phyloP scores from a whole-genome alignment of 2,113 vertebrate species.

The Elgaria multicarinata region DNA sequence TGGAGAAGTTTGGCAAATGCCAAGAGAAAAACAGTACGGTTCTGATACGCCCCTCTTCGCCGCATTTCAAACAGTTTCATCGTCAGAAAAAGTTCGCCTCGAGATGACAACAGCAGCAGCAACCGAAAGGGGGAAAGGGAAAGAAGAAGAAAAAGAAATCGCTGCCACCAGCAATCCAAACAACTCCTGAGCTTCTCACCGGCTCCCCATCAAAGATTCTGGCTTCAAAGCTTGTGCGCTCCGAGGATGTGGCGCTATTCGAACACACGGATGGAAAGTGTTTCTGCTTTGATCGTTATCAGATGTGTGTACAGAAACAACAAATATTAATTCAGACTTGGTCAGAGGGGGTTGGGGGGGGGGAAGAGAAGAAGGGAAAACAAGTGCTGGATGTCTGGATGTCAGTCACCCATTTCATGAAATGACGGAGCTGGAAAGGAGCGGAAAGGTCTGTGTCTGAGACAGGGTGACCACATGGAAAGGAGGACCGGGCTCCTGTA shows the following conservation, averaged over 20 bases:
- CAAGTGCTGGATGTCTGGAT: neutral
- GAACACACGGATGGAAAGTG: neutral
- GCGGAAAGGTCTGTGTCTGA: neutral
- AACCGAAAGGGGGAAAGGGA: neutral
- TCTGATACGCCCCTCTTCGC: neutral
- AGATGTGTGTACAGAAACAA: slow-evolving; percentile 17
- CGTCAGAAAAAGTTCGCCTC: neutral
- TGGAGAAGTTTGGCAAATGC: neutral
- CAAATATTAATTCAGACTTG: fast-evolving
- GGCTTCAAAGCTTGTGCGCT: slow-evolving; percentile 46
- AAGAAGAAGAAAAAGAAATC: neutral
- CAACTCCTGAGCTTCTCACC: neutral
- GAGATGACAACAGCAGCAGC: slow-evolving; percentile 32
- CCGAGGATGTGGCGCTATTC: fast-evolving
- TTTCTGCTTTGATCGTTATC: slow-evolving; percentile 3
- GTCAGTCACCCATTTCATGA: neutral
- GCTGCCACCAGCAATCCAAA: slow-evolving; percentile 22
- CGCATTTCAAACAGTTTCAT: slow-evolving; percentile 24
- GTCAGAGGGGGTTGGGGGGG: neutral
- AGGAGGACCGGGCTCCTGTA: too few relatives aligned
- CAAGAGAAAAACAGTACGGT: neutral
- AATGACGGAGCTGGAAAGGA: neutral
- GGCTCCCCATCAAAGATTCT: neutral
- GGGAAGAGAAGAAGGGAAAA: neutral
- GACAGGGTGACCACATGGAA: too few relatives aligned